Base-by-base conservation (phyloP, 2,888 invertebrate species). In the Andrena chrysosceles region DNA sequence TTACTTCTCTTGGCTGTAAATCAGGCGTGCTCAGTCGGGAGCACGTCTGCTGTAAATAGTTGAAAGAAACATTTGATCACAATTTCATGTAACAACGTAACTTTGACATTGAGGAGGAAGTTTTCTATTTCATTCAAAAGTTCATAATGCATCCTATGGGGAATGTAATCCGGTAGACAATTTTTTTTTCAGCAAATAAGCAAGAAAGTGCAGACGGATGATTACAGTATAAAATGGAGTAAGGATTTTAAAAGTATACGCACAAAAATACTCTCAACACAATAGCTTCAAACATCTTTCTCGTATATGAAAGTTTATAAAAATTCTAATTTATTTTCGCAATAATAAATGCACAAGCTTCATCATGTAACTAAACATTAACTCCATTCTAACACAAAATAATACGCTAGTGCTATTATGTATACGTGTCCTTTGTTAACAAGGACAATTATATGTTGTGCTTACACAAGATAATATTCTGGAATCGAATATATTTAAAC, bases 111-210 rank as follows among this genome's bases (percentile, higher is more conserved):
- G 56, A 13, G 60, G 13, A 70, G 35, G 66, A 69, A 80, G 52
- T 74, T 64, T 69, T 63, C 56, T 56, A 70, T 81, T 72, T 78
- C 66, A 79, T 72, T 80, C 35, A 68, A 59, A 75, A 68, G 72
- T 71, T 70, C 72, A 60, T 59, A 54, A 69, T 23, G 48, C 59
- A 56, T 54, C 59, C 69, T 68, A 69, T 72, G 35, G 77, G 72
- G 77, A 83, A 59, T 35, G 63, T 88, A 84, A 89, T 87, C 77
- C 75, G 85, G 67, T 83, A 86, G 89, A 63, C 23, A 70, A 77
- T 87, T 84, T 75, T 89, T 88, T 77, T 88, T 88, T 89, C 88
- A 88, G 88, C 83, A 70, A 81, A 68, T 88, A 87, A 84, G 60
- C 83, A 72, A 77, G 42, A 84, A 80, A 77, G 72, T 83, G 68